phyloP scores from a whole-genome alignment of 2,888 invertebrate species.

The Cryptops parisi region DNA sequence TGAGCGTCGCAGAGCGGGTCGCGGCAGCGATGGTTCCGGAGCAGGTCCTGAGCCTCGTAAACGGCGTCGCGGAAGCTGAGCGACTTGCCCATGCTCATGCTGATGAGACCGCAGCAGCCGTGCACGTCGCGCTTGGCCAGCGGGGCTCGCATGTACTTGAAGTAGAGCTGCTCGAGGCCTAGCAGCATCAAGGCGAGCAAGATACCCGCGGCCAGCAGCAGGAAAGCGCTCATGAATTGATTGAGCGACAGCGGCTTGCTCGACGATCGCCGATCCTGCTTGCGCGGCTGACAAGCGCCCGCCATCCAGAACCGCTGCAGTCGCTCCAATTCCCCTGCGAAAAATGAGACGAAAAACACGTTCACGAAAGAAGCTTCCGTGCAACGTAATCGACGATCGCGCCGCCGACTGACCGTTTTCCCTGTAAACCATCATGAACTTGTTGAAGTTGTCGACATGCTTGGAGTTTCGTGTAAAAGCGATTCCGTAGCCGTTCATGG shows the following conservation, averaged over 20 bases:
- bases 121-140: slow-evolving; percentile 76
- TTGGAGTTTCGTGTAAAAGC: slow-evolving; percentile 95
- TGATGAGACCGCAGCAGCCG: slow-evolving; percentile 86
- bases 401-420: slow-evolving; percentile 73
- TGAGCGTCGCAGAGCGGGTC: slow-evolving; percentile 67
- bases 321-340: slow-evolving; percentile 74
- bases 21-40: slow-evolving; percentile 56
- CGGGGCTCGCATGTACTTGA: slow-evolving; percentile 70
- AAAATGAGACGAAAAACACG: neutral
- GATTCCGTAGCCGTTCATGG: slow-evolving; percentile 93
- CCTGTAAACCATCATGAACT: slow-evolving; percentile 70
- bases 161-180: slow-evolving; percentile 84
- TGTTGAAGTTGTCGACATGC: slow-evolving; percentile 83
- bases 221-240: slow-evolving; percentile 94
- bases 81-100: slow-evolving; percentile 64
- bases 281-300: slow-evolving; percentile 83
- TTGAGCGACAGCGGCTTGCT: slow-evolving; percentile 79
- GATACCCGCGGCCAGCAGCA: slow-evolving; percentile 88
- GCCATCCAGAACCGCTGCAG: slow-evolving; percentile 90
- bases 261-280: slow-evolving; percentile 60
- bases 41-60: slow-evolving; percentile 58
- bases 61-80: slow-evolving; percentile 67
- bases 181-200: slow-evolving; percentile 74
- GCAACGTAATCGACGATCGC: neutral
- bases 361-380: neutral